A percentile compares a stretch with the other conserved stretches of the same genome.
Conservation (phyloP, 1,140 invertebrate genomes). For the Idris sp. region DNA sequence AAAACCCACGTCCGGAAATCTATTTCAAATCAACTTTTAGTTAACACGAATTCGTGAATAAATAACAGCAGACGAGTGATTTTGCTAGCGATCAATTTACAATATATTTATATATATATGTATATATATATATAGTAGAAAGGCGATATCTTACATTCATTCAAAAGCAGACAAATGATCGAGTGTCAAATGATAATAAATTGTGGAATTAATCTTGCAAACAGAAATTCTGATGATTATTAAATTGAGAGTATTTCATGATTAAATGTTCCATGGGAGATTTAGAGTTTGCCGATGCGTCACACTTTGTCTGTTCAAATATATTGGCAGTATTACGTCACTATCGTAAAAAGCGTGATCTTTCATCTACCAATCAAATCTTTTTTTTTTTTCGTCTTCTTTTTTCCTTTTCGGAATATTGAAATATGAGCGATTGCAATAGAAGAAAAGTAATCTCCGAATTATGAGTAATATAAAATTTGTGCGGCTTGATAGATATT, state of each 20-base stretch:
- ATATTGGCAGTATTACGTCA: too few relatives aligned
- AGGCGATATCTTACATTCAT: too few relatives aligned
- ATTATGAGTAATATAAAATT: conserved; percentile 48
- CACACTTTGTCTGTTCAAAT: too few relatives aligned
- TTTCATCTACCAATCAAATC: conserved; percentile 25
- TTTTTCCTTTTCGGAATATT: conserved; percentile 15
- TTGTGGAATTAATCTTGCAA: conserved; percentile 51
- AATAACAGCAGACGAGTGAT: conserved; percentile 17
- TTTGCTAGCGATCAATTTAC: conserved; percentile 39
- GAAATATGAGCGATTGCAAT: conserved; percentile 18
- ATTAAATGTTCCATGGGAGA: conserved; percentile 33
- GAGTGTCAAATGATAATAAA: conserved; percentile 58
- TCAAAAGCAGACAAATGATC: conserved; percentile 59
- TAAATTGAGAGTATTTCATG: conserved; percentile 49
- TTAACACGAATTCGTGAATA: conserved; percentile 44
- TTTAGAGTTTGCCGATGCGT: conserved; percentile 10
- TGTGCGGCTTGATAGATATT: conserved; percentile 7
- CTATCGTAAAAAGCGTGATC: conserved; percentile 13
- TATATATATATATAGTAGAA: too few relatives aligned
- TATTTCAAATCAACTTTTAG: conserved; percentile 42
- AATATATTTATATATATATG: too few relatives aligned
- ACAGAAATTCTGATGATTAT: conserved; percentile 45
- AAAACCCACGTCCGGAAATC: conserved; percentile 51
- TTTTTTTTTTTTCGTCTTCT: conserved; percentile 18
- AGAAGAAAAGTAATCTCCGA: conserved; percentile 20